A percentile compares a stretch with the other conserved stretches of the same genome.
These are phyloP conservation scores for Chloromyia formosa DNA, from an alignment of 2,888 invertebrate species.

Conservation along the genomic window DNA sequence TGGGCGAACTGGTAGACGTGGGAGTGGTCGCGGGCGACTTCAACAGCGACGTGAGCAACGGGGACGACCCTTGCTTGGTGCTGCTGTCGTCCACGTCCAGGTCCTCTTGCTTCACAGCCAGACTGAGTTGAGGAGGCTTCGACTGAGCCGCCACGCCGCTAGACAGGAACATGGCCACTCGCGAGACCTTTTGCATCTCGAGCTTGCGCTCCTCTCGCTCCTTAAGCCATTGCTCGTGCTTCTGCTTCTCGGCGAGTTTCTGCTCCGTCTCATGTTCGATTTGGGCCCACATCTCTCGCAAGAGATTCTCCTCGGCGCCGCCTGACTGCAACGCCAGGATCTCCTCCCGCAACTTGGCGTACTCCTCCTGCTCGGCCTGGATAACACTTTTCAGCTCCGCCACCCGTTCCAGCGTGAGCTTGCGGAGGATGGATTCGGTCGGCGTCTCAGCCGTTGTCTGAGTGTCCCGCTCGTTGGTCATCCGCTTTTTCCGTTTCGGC, in stretches of 20 bases:
- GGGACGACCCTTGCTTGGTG: conserved; percentile 69
- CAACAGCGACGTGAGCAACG: conserved; percentile 82
- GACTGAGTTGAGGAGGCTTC: conserved; percentile 29
- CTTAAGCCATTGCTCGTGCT: conserved; percentile 69
- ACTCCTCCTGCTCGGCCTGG: conserved; percentile 77
- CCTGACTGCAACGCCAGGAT: conserved; percentile 65
- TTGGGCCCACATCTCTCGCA: conserved; percentile 77
- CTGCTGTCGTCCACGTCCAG: conserved; percentile 56
- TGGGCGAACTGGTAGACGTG: conserved; percentile 54
- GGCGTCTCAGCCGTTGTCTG: conserved; percentile 72
- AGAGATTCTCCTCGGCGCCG: conserved; percentile 73
- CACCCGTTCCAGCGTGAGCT: conserved; percentile 80
- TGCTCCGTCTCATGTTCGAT: conserved; percentile 78
- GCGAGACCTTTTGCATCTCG: conserved; percentile 70
- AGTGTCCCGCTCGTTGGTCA: conserved; percentile 57
- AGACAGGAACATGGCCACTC: conserved; percentile 58
- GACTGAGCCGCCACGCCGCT: background rate
- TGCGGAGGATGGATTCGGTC: conserved; percentile 79
- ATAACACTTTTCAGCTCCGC: conserved; percentile 78
- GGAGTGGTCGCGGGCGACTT: conserved; percentile 73
- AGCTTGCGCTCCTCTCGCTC: conserved; percentile 71
- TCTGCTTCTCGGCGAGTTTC: conserved; percentile 73
- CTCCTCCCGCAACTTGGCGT: conserved; percentile 73
- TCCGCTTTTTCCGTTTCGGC: conserved; percentile 84
- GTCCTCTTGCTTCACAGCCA: conserved; percentile 50